phyloP scores from a whole-genome alignment of 1,140 invertebrate genomes.

The Drosophila trapezifrons region DNA sequence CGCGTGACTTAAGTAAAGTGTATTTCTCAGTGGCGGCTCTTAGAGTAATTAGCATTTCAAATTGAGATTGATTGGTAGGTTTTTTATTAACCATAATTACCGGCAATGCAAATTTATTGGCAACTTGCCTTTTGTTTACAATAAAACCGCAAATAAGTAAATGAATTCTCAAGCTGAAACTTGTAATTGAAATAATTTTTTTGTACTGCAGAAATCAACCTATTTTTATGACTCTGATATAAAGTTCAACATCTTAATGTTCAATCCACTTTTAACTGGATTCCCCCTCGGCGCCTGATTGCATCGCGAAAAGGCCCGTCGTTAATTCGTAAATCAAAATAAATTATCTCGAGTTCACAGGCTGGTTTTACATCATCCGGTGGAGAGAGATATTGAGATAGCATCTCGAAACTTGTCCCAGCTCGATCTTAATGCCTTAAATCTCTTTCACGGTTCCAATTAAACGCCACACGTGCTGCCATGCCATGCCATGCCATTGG shows the following conservation, averaged over 20 bases:
- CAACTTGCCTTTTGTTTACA: background rate
- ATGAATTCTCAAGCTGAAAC: background rate
- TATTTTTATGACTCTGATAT: background rate
- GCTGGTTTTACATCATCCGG: conserved; percentile 40
- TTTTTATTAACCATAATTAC: conserved; percentile 27
- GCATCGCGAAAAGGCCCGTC: conserved; percentile 10
- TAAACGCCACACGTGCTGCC: conserved; percentile 57
- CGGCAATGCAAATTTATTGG: background rate
- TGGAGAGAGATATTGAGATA: conserved; percentile 23
- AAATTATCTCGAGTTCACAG: conserved; percentile 41
- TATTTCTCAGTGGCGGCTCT: background rate
- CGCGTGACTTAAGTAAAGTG: conserved; percentile 8
- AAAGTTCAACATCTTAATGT: conserved; percentile 19
- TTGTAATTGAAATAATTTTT: background rate
- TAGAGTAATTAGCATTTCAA: conserved; percentile 13
- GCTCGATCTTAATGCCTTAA: conserved; percentile 47
- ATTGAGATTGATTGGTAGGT: conserved; percentile 5
- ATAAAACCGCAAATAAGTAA: background rate
- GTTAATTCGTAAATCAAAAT: conserved; percentile 35
- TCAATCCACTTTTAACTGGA: conserved; percentile 8
- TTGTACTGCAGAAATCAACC: background rate
- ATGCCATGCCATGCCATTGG: background rate
- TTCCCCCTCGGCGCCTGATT: background rate
- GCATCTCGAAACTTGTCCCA: conserved; percentile 39
- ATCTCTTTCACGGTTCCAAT: conserved; percentile 49